Percentiles rank a stretch among this genome's conserved stretches.
phyloP scores from a whole-genome alignment of 2,888 invertebrate species.

The Latrodectus hesperus region DNA sequence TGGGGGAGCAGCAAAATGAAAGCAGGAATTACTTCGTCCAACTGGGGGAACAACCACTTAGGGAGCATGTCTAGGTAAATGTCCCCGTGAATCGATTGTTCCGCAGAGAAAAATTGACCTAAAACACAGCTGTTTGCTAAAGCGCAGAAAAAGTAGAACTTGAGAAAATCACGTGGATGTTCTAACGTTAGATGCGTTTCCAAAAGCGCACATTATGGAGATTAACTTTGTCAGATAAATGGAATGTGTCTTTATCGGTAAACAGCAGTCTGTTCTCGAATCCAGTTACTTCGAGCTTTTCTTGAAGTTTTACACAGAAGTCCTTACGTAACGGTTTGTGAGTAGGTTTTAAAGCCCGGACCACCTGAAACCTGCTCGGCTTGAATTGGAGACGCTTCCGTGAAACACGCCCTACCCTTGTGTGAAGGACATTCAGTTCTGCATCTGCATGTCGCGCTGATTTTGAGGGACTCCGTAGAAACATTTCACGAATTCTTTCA shows the following conservation, averaged over 20 bases:
- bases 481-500: background rate
- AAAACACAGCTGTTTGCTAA: background rate
- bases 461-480: background rate
- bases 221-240: too few relatives aligned
- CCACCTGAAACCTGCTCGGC: background rate
- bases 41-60: conserved; percentile 49
- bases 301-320: background rate
- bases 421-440: background rate
- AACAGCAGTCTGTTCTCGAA: conserved; percentile 8
- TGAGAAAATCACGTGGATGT: conserved; percentile 34
- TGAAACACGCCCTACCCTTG: too few relatives aligned
- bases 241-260: background rate
- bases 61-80: too few relatives aligned
- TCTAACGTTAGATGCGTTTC: background rate
- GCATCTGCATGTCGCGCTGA: background rate
- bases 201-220: background rate
- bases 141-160: conserved; percentile 48
- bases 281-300: background rate
- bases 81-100: conserved; percentile 31
- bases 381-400: conserved; percentile 1
- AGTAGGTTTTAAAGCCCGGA: background rate
- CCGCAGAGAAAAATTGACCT: conserved; percentile 54
- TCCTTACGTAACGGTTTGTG: background rate
- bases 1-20: conserved; percentile 65
- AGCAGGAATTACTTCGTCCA: conserved; percentile 51